Evolutionary conservation across 1,140 invertebrate genomes (phyloP).

Genomic region (Caenorhabditis tropicalis): DNA sequence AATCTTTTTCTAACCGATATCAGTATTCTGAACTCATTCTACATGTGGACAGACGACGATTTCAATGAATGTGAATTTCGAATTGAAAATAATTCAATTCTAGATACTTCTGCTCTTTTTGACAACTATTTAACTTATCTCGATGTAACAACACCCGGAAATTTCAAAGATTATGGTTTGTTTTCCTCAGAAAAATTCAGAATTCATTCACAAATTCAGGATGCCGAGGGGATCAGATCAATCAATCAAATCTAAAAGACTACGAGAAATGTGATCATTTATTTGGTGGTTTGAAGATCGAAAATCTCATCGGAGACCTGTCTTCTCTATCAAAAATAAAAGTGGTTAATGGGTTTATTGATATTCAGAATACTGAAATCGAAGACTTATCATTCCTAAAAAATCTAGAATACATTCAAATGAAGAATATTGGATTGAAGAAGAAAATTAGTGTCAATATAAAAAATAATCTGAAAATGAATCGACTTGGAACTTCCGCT

Average conservation of each 20-base stretch:
- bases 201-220: neutral
- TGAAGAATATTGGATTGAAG: neutral
- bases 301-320: neutral
- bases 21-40: neutral
- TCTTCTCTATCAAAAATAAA: neutral
- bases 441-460: neutral
- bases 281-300: neutral
- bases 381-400: neutral
- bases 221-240: neutral
- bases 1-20: neutral
- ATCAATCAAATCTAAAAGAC: neutral
- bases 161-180: neutral
- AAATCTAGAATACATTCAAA: neutral
- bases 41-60: neutral
- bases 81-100: neutral
- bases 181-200: too few species aligned
- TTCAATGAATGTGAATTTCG: neutral
- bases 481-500: neutral
- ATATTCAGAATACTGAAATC: neutral
- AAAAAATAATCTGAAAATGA: neutral
- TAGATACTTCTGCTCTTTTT: neutral
- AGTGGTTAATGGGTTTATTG: neutral
- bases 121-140: neutral
- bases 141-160: neutral
- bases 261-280: neutral